phyloP scores from a whole-genome alignment of 2,888 invertebrate species.

The Apamea crenata region DNA sequence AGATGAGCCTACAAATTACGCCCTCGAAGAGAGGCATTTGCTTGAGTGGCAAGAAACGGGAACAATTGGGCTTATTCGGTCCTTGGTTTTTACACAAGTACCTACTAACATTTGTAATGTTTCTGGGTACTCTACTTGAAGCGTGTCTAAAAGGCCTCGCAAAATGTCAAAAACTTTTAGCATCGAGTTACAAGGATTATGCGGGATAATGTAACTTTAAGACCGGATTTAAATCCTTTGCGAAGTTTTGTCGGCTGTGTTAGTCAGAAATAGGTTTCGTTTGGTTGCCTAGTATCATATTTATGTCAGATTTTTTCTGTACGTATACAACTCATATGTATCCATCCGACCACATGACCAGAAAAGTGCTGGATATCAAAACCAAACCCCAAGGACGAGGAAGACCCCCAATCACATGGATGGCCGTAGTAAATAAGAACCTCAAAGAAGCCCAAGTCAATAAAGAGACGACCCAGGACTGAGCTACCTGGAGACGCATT shows the following conservation, averaged over 20 bases:
- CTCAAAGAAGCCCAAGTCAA: too few species aligned
- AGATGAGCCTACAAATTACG: slow-evolving; percentile 41
- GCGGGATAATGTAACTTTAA: background rate
- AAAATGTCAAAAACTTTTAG: background rate
- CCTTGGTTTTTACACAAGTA: slow-evolving; percentile 16
- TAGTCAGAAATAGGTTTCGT: background rate
- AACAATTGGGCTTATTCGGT: slow-evolving; percentile 34
- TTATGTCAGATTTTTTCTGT: background rate
- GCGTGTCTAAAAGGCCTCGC: background rate
- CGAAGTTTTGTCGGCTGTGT: background rate
- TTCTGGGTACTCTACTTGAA: background rate
- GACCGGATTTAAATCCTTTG: slow-evolving; percentile 8
- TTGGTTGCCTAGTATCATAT: background rate
- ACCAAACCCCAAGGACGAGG: too few species aligned
- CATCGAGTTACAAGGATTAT: background rate
- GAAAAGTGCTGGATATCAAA: too few species aligned
- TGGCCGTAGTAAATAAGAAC: too few species aligned
- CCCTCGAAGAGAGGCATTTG: slow-evolving; percentile 18
- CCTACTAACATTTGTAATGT: slow-evolving; percentile 9
- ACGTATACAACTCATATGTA: too few species aligned
- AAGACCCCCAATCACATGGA: too few species aligned
- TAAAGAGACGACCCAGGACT: too few species aligned
- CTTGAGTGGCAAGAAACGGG: slow-evolving; percentile 34
- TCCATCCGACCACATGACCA: too few species aligned
- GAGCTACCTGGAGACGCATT: too few species aligned